Percentiles rank a stretch among this genome's conserved stretches.
These are phyloP conservation scores for Ophion ellenae DNA, from an alignment of 2,888 invertebrate species.

Conservation along the genomic window DNA sequence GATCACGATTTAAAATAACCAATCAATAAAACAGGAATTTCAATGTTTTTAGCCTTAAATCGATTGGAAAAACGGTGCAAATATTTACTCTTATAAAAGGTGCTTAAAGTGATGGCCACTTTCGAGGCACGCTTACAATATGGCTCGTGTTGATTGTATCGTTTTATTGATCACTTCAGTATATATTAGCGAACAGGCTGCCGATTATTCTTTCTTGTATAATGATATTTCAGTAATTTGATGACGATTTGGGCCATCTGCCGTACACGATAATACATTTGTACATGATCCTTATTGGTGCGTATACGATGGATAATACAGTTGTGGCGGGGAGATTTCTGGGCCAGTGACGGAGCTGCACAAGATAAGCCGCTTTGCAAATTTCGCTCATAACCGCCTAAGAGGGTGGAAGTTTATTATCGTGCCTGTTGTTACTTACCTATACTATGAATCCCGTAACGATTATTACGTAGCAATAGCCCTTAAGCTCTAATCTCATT, in stretches of 20 bases:
- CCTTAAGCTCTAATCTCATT: constrained; percentile 72
- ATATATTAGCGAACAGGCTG: neutral
- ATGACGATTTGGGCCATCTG: neutral
- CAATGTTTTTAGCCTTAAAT: too few species aligned
- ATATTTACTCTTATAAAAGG: too few species aligned
- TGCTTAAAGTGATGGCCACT: too few species aligned
- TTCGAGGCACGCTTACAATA: neutral
- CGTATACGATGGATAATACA: neutral
- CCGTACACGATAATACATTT: neutral
- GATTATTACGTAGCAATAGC: constrained; percentile 70
- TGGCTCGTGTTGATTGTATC: neutral
- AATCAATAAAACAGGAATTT: too few species aligned
- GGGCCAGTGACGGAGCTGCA: constrained; percentile 70
- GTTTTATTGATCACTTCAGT: neutral
- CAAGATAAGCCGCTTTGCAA: constrained; percentile 73
- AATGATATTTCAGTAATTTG: neutral
- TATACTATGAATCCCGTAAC: constrained; percentile 69
- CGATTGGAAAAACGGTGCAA: too few species aligned
- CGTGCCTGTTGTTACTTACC: constrained; percentile 68
- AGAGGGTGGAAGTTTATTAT: constrained; percentile 76
- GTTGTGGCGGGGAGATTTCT: constrained; percentile 64
- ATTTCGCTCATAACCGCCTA: constrained; percentile 70
- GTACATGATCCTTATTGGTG: neutral
- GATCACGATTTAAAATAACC: too few species aligned
- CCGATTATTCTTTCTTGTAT: neutral